A percentile compares a stretch with the other conserved stretches of the same genome.
Evolutionary conservation across 2,888 invertebrate genomes (phyloP).

Genomic region (Neoscelio sp.): DNA sequence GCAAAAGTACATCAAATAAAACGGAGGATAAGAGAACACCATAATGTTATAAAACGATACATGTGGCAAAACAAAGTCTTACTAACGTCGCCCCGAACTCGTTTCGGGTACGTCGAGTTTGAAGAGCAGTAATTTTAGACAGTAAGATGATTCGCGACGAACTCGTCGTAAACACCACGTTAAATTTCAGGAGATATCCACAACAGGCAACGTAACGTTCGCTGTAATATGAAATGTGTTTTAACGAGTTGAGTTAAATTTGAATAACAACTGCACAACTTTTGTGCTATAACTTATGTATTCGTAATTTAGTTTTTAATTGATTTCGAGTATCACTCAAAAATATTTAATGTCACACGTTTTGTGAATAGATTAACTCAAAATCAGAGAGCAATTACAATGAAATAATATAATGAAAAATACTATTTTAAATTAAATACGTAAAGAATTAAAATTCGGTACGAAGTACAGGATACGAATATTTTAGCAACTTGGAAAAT

Average conservation of each 20-base stretch:
- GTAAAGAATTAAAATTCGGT: no score
- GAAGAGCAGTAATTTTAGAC: constrained; percentile 64
- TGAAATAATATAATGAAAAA: no score
- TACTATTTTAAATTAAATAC: no score
- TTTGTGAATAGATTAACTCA: no score
- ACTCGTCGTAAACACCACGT: constrained; percentile 57
- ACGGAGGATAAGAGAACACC: constrained; percentile 25
- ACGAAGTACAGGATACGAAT: no score
- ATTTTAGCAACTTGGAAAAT: no score
- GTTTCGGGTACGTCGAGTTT: constrained; percentile 43
- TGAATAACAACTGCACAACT: constrained; percentile 50
- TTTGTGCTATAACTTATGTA: constrained; percentile 34
- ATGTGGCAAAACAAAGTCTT: constrained; percentile 37
- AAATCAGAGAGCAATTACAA: no score
- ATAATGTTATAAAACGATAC: constrained; percentile 17
- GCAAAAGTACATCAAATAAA: not conserved
- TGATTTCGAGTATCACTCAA: no score
- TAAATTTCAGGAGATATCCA: constrained; percentile 46
- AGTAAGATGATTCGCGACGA: constrained; percentile 59
- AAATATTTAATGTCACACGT: no score
- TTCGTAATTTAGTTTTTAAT: constrained; percentile 37
- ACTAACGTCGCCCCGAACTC: constrained; percentile 23
- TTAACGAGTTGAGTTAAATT: constrained; percentile 43
- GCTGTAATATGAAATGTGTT: constrained; percentile 24
- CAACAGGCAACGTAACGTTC: constrained; percentile 11